These are phyloP conservation scores for Chesias legatella DNA, from an alignment of 2,888 invertebrate species.

Conservation along the genomic window DNA sequence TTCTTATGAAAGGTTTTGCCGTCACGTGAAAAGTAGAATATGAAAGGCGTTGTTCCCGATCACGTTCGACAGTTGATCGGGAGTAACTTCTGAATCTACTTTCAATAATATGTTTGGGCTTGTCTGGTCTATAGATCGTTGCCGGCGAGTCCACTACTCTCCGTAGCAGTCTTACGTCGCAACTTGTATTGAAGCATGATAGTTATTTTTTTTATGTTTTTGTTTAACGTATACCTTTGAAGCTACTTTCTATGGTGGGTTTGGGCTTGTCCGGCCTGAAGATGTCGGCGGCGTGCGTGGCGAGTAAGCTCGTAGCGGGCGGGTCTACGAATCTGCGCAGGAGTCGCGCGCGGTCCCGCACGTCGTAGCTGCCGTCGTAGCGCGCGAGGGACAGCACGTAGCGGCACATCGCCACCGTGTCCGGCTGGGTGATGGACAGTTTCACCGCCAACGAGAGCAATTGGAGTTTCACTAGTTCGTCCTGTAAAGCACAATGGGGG, in stretches of 20 bases:
- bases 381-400: slow-evolving; percentile 97
- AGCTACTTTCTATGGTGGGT: slow-evolving; percentile 92
- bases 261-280: slow-evolving; percentile 97
- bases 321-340: slow-evolving; percentile 83
- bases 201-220: no score
- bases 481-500: slow-evolving; percentile 81
- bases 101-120: no score
- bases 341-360: slow-evolving; percentile 95
- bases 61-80: no score
- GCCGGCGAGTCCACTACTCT: no score
- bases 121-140: no score
- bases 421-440: slow-evolving; percentile 91
- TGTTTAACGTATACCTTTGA: slow-evolving; percentile 82
- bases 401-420: slow-evolving; percentile 92
- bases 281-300: slow-evolving; percentile 88
- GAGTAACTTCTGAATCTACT: no score
- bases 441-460: slow-evolving; percentile 97
- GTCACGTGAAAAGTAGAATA: no score
- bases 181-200: no score
- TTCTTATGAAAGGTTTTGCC: no score
- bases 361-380: slow-evolving; percentile 98
- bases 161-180: no score
- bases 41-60: no score
- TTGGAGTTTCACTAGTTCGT: slow-evolving; percentile 97
- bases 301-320: slow-evolving; percentile 60